Conservation (phyloP, 2,113 vertebrate genomes). For the Circaetus gallicus region DNA sequence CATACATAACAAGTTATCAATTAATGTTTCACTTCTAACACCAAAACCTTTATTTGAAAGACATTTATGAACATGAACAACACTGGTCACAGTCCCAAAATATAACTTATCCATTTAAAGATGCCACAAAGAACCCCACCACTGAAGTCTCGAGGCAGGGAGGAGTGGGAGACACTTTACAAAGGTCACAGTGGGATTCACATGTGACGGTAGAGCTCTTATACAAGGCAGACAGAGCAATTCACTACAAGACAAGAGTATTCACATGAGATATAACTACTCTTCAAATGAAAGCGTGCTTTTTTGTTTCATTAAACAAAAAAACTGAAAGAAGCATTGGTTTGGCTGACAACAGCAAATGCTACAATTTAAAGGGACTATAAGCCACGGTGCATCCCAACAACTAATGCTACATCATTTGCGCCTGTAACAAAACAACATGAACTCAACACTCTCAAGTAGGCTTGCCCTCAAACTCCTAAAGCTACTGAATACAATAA, state of each 20-base stretch:
- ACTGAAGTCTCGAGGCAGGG: not conserved
- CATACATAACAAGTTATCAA: not conserved
- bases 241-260: not conserved
- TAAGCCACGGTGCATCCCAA: not conserved
- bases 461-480: constrained; percentile 45
- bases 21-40: not conserved
- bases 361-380: not conserved
- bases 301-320: not conserved
- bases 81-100: not conserved
- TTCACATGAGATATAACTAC: not conserved
- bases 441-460: constrained; percentile 29
- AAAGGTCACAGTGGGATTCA: not conserved
- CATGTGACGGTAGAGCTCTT: not conserved
- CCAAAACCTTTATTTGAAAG: not conserved
- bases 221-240: not conserved
- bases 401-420: not conserved
- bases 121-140: not conserved
- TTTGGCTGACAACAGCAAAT: constrained; percentile 7
- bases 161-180: not conserved
- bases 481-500: constrained; percentile 52
- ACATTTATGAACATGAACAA: not conserved
- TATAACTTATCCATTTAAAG: not conserved
- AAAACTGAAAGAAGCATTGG: not conserved
- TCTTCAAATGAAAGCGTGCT: not conserved
- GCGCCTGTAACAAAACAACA: constrained; percentile 21